Evolutionary conservation across 2,113 vertebrate species (phyloP).

Genomic region (Willisornis vidua): DNA sequence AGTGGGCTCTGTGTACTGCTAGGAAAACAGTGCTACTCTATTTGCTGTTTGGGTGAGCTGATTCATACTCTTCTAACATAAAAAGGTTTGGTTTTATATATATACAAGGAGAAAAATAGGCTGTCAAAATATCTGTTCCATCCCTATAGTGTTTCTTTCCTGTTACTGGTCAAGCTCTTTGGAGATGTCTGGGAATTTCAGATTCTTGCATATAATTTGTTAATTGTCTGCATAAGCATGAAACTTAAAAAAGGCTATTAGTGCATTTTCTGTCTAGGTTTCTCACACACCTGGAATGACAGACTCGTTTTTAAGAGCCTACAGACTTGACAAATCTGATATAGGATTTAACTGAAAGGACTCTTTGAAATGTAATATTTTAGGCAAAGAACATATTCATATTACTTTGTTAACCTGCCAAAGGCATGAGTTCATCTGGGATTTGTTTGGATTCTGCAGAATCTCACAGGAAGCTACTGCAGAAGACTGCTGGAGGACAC

Average conservation of each 20-base stretch:
- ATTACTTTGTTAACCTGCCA: constrained; percentile 11
- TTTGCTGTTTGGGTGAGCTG: neutral
- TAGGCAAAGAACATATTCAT: neutral
- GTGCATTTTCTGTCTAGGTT: neutral
- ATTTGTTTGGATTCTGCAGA: constrained; percentile 29
- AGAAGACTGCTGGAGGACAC: constrained; percentile 9
- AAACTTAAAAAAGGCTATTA: neutral
- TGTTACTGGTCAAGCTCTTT: neutral
- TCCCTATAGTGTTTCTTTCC: neutral
- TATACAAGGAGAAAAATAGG: neutral
- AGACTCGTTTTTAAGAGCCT: neutral
- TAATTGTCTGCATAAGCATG: neutral
- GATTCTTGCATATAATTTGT: neutral
- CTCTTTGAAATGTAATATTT: constrained; percentile 13
- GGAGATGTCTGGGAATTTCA: neutral
- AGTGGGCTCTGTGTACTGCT: neutral
- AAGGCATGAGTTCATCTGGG: neutral
- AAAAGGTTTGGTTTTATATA: neutral
- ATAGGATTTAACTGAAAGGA: neutral
- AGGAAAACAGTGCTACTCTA: neutral
- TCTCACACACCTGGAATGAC: neutral
- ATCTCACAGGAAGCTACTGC: neutral
- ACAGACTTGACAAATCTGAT: neutral
- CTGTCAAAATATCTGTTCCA: neutral
- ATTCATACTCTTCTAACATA: neutral